Base-by-base conservation (phyloP, 2,888 invertebrate genomes). In the Perithous albicinctus region DNA sequence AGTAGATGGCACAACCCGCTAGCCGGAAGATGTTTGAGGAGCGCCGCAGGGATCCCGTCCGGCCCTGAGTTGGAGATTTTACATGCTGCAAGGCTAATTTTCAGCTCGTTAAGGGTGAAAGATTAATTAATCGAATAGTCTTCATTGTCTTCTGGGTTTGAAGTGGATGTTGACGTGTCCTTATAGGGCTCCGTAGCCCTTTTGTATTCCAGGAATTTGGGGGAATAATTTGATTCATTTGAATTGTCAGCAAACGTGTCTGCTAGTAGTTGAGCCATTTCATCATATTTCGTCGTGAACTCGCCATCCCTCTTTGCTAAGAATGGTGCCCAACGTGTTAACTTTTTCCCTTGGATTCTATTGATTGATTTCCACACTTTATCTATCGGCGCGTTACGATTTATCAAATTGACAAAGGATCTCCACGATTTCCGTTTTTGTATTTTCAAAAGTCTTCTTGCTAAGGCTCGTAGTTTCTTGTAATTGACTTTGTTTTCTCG, bases 51-150 rank as follows among this genome's bases (percentile, higher is more conserved):
- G 26, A 77, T 77, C n/a, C 43, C 56, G 15, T 32, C 32, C 6
- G 32, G 32, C 32, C 32, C 32, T 32, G 32, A 6, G 32, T 6
- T 32, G 32, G 32, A 2, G 32, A 5, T 32, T 32, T 32, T 32
- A 32, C 32, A 32, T 32, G 32, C 6, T 2, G 32, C 32, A 6
- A 32, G 32, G 32, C 32, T 32, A 32, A 6, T 32, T 32, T 32
- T 32, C 32, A 32, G 85, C 85, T 0, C 81, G 84, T 0, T 77
- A 82, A 7, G 84, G 77, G 46, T 69, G 70, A 5, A 72, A 48
- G 48, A 78, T 84, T 73, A 48, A 6, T 38, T 32, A 18, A 74
- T 12, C 46, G 59, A 51, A 7, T 70, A 12, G 6, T 18, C 5
- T 29, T n/a, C 64, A 15, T 18, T 8, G n/a, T 15, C 12, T 18